These are phyloP conservation scores for Schizotus pectinicornis DNA, from an alignment of 2,888 invertebrate genomes.

Conservation along the genomic window DNA sequence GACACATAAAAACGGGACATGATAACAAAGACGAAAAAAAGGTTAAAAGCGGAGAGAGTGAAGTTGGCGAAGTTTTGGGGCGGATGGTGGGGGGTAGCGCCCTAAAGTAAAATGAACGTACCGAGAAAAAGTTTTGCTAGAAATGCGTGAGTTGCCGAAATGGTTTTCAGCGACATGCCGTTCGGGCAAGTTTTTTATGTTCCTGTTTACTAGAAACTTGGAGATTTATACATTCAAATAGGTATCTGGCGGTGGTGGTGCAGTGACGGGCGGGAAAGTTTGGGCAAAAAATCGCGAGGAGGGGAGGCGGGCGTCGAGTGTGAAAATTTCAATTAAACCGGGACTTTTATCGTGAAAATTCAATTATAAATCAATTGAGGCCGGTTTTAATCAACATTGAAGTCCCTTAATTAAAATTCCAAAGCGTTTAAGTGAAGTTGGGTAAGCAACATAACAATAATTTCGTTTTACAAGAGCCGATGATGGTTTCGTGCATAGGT, in stretches of 20 bases:
- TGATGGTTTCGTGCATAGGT: conserved; percentile 23
- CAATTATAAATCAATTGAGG: conserved; percentile 25
- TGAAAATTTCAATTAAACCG: conserved; percentile 10
- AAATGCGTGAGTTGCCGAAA: conserved; percentile 24
- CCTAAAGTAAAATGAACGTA: conserved; percentile 32
- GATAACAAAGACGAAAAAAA: conserved; percentile 33
- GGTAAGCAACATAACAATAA: conserved; percentile 24
- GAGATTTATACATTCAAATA: conserved; percentile 35
- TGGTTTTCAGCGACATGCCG: conserved; percentile 37
- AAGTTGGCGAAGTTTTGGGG: conserved; percentile 31
- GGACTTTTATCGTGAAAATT: conserved; percentile 17
- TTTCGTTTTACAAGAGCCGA: conserved; percentile 19
- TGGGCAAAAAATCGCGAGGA: not conserved
- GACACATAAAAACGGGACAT: conserved; percentile 39
- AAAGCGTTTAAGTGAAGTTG: conserved; percentile 24
- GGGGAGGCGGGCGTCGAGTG: not conserved
- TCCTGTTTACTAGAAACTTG: conserved; percentile 45
- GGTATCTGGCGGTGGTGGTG: conserved; percentile 8
- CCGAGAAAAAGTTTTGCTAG: conserved; percentile 37
- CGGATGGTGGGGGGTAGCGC: conserved; percentile 18
- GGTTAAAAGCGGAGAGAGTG: conserved; percentile 34
- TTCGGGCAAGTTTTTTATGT: conserved; percentile 45
- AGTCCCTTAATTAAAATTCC: conserved; percentile 34
- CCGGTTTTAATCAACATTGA: conserved; percentile 21
- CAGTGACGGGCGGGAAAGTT: not conserved